Conservation (phyloP, 2,888 invertebrate genomes). For the Punctoribates punctum region DNA sequence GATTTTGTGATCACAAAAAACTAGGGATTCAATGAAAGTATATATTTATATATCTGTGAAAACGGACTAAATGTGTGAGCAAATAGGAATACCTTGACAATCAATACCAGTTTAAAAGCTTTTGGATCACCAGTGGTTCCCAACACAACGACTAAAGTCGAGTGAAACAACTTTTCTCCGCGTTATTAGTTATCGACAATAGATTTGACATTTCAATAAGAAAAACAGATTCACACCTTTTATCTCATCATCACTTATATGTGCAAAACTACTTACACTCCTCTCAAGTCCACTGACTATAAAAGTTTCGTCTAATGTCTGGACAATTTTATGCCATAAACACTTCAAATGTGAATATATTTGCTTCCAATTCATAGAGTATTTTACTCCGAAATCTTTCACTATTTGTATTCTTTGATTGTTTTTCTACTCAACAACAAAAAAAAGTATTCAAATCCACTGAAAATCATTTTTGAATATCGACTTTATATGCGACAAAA, state of each 20-base stretch:
- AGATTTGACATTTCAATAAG: slow-evolving; percentile 1
- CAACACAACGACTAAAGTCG: background rate
- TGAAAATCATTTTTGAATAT: background rate
- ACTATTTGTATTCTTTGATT: background rate
- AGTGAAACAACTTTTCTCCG: background rate
- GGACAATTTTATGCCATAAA: background rate
- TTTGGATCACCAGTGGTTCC: background rate
- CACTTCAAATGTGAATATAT: background rate
- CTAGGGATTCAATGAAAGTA: too few species aligned
- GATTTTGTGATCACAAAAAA: too few species aligned
- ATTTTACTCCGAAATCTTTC: background rate
- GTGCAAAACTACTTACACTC: background rate
- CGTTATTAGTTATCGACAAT: slow-evolving; percentile 5
- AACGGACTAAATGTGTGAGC: background rate
- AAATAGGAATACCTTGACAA: background rate
- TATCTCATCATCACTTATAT: background rate
- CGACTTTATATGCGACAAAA: background rate
- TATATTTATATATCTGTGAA: background rate
- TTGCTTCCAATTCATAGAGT: background rate
- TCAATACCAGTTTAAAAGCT: slow-evolving; percentile 7
- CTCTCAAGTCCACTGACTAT: background rate
- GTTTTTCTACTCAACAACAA: background rate
- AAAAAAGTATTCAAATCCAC: background rate
- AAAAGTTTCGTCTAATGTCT: background rate
- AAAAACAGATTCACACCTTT: background rate